Base-by-base conservation (phyloP, 2,113 vertebrate species). In the Zootoca vivipara region DNA sequence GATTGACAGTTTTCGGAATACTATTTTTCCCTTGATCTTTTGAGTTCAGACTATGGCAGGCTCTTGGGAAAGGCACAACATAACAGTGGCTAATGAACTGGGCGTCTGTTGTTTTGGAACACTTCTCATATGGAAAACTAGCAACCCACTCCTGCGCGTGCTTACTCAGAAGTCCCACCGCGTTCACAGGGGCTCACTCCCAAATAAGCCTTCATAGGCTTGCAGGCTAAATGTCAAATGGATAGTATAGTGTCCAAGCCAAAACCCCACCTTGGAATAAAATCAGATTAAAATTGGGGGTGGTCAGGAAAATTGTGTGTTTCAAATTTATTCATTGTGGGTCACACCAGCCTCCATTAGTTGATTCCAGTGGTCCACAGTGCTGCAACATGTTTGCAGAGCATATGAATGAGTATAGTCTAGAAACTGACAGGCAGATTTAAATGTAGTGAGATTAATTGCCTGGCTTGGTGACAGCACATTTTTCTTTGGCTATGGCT, bases 401-500 rank as follows among this genome's bases (percentile, higher is more conserved):
- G 83, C 40, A 0, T 78, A 33, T 90, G 28, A 89, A 67, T 0
- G 87, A 87, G 90, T 40, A 1, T 16, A 42, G 85, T 87, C 81
- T 87, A 80, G 69, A 86, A 85, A 73, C 5, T 72, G 88, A 62
- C 0, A 0, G 1, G 16, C 62, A 16, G 72, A 81, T 82, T 88
- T 73, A 87, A 78, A 87, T 84, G 0, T 3, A 84, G 62, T 2
- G 18, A 77, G 91, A 67, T 89, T 0, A 58, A 38, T 88, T 79
- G 90, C 0, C 24, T 12, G 88, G 81, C 81, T 30, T 90, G 69
- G 90, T 92, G 87, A 92, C 89, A 81, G 78, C 90, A 35, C 8
- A 77, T 72, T 94, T 94, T 93, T 93, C 91, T 86, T n/a, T 1
- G 85, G 85, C 85, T 85, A 90, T 78, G 90, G 89, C 85, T 87